Conservation (phyloP, 2,888 invertebrate species). For the Crioceris asparagi region DNA sequence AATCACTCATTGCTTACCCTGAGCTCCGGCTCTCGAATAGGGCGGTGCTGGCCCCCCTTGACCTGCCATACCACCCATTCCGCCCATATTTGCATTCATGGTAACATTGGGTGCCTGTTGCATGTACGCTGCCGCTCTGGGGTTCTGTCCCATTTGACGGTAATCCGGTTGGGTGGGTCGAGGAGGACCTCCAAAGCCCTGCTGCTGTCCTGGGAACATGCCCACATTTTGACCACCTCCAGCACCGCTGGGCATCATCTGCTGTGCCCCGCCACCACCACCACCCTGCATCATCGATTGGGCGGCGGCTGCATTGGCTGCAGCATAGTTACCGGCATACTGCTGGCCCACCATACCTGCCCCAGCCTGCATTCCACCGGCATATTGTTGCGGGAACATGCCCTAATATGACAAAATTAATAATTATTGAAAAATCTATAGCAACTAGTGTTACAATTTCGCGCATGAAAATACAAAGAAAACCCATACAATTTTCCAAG, state of each 20-base stretch:
- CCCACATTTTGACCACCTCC: slow-evolving; percentile 20
- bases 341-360: slow-evolving; percentile 11
- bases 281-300: slow-evolving; percentile 30
- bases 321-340: slow-evolving; percentile 6
- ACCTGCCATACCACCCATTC: slow-evolving; percentile 45
- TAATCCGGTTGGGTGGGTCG: slow-evolving; percentile 37
- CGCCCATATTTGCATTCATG: slow-evolving; percentile 75
- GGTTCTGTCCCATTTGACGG: slow-evolving; percentile 33
- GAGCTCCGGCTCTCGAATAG: slow-evolving; percentile 49
- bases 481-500: too few species aligned
- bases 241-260: slow-evolving; percentile 21
- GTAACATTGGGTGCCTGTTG: slow-evolving; percentile 75
- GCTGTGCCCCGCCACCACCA: slow-evolving; percentile 41
- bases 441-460: too few species aligned
- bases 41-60: slow-evolving; percentile 63
- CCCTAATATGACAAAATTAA: slow-evolving; percentile 18
- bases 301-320: slow-evolving; percentile 26
- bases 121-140: slow-evolving; percentile 53
- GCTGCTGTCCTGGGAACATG: slow-evolving; percentile 33
- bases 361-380: slow-evolving; percentile 40
- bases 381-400: slow-evolving; percentile 52
- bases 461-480: too few species aligned
- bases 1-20: slow-evolving; percentile 11
- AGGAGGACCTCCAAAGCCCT: slow-evolving; percentile 41
- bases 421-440: neutral